Evolutionary conservation across 2,888 invertebrate species (phyloP), one percentile per base, ranked within the genome.

Genomic region (Crepidodera aurea): DNA sequence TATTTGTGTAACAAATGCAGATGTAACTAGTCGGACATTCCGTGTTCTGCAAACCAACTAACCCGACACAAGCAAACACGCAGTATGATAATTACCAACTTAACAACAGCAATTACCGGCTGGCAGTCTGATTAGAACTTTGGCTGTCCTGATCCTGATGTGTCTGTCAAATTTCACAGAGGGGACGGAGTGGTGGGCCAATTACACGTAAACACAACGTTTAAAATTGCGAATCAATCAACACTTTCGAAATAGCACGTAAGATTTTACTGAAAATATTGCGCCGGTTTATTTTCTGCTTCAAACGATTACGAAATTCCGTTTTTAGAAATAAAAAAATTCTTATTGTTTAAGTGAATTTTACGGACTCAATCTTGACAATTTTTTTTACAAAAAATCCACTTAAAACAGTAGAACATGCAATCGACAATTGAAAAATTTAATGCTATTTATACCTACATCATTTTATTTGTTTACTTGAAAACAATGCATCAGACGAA

Each of bases 31-130:
- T 67, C 69, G 63, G 68, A 66, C 68, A 66, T 73, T 69, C 69
- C 69, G 70, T 70, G 75, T 72, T 70, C 69, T 65, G 67, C 66
- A 71, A 68, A 70, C 73, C 72, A 73, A 73, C 74, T 73, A 74
- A 74, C 76, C 74, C 72, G 74, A 68, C 68, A 75, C 75, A 75
- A 74, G 73, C 73, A 74, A 77, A 77, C 79, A 78, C 76, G 79
- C 78, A 77, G 73, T 71, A 70, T 69, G 68, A 72, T 77, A 78
- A 77, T 79, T 78, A 75, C 73, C 67, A 71, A 66, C 68, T 72
- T 71, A 61, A 62, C 64, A 67, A 64, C 60, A 57, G 71, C 77
- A 79, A 78, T 79, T 79, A 76, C 76, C 70, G 72, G 72, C 70
- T 76, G 73, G 73, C 71, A 71, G 68, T 58, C 73, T 76, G 77